These are phyloP conservation scores for Sinella curviseta DNA, from an alignment of 1,140 invertebrate genomes.

Conservation along the genomic window DNA sequence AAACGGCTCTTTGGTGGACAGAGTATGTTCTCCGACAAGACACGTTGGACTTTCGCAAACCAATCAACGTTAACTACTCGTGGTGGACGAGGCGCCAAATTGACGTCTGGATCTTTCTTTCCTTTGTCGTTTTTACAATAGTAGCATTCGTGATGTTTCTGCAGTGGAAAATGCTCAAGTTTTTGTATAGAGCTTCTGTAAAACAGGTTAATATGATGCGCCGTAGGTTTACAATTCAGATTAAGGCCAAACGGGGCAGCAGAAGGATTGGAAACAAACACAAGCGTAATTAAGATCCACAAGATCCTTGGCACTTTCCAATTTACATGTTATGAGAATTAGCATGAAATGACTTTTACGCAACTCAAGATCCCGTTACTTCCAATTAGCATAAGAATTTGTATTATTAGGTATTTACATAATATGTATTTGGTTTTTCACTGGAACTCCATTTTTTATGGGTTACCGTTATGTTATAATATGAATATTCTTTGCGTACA, in stretches of 20 bases:
- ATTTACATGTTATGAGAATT: too few relatives aligned
- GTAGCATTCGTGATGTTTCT: not conserved
- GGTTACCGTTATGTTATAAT: too few relatives aligned
- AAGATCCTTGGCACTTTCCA: too few relatives aligned
- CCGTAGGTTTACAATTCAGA: not conserved
- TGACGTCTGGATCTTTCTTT: not conserved
- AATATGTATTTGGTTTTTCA: too few relatives aligned
- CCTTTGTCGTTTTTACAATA: not conserved
- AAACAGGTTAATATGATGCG: not conserved
- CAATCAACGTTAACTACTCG: not conserved
- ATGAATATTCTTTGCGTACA: too few relatives aligned
- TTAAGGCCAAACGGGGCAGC: not conserved
- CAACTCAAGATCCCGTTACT: too few relatives aligned
- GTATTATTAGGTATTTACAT: too few relatives aligned
- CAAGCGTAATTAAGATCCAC: too few relatives aligned
- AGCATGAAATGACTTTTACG: too few relatives aligned
- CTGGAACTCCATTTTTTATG: too few relatives aligned
- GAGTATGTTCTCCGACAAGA: conserved; percentile 61
- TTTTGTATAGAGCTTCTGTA: not conserved
- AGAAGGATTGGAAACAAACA: not conserved
- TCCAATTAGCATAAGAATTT: too few relatives aligned
- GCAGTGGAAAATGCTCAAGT: not conserved
- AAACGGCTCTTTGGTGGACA: conserved; percentile 56
- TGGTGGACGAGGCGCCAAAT: not conserved
- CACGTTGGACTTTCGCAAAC: not conserved